A percentile compares a stretch with the other conserved stretches of the same genome.
phyloP scores from a whole-genome alignment of 2,113 vertebrate species.

The Tiliqua scincoides region DNA sequence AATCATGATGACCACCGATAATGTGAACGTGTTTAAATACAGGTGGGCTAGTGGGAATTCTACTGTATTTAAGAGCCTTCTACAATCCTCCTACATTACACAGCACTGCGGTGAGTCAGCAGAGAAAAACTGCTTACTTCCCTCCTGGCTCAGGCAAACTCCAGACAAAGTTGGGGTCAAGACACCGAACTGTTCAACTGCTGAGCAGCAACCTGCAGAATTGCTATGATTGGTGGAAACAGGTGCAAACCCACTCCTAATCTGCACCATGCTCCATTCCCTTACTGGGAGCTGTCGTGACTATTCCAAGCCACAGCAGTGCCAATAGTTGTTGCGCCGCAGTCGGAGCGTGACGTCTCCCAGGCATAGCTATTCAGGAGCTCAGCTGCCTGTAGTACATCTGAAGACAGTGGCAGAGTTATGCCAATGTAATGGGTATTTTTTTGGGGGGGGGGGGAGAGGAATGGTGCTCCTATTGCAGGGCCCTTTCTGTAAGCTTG shows the following conservation, averaged over 20 bases:
- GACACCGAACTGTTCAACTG: neutral
- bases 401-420: neutral
- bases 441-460: neutral
- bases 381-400: neutral
- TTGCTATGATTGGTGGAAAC: neutral
- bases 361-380: neutral
- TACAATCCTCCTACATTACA: neutral
- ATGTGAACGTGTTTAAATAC: too few relatives aligned
- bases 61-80: neutral
- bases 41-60: too few relatives aligned
- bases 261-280: too few relatives aligned
- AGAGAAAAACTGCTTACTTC: too few relatives aligned
- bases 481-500: neutral
- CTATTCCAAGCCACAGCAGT: neutral
- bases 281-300: neutral
- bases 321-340: neutral
- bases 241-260: neutral
- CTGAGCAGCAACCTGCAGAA: neutral
- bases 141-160: neutral
- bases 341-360: neutral
- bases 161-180: neutral
- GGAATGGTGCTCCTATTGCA: neutral
- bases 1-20: too few relatives aligned
- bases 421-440: neutral
- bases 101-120: neutral